These are phyloP conservation scores for Cryptus armator DNA, from an alignment of 2,888 invertebrate species.

Conservation along the genomic window DNA sequence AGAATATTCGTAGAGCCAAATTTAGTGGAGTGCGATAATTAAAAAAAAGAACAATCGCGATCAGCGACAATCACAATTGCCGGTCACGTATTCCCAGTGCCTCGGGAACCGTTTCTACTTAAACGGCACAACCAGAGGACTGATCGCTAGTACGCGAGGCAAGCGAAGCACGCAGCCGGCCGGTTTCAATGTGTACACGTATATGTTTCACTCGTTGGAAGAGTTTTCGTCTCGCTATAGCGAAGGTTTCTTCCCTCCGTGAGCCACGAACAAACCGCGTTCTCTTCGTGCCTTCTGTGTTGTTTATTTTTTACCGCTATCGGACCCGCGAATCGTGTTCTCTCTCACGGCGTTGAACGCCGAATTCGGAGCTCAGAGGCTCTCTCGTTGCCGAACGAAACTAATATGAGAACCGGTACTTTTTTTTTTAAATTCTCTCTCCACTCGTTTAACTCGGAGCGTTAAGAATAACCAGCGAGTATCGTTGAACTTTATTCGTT, in stretches of 20 bases:
- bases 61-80: constrained; percentile 38
- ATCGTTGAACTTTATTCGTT: neutral
- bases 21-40: neutral
- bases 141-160: constrained; percentile 9
- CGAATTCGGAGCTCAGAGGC: neutral
- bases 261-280: neutral
- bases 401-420: constrained; percentile 9
- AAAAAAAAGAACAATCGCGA: constrained; percentile 6
- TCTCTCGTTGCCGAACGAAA: neutral
- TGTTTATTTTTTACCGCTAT: constrained; percentile 11
- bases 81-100: constrained; percentile 30
- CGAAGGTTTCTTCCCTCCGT: constrained; percentile 7
- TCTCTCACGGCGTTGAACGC: neutral
- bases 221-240: constrained; percentile 50
- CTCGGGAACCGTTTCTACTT: constrained; percentile 52
- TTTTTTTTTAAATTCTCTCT: neutral
- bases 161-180: constrained; percentile 5
- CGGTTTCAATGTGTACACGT: constrained; percentile 26
- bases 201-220: constrained; percentile 17
- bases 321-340: neutral
- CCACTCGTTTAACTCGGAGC: neutral
- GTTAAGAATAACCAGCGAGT: neutral
- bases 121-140: constrained; percentile 28
- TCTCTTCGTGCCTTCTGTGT: neutral
- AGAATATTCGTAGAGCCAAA: neutral